These are phyloP conservation scores for Lucifuga dentata DNA, from an alignment of 2,113 vertebrate species.

Conservation along the genomic window DNA sequence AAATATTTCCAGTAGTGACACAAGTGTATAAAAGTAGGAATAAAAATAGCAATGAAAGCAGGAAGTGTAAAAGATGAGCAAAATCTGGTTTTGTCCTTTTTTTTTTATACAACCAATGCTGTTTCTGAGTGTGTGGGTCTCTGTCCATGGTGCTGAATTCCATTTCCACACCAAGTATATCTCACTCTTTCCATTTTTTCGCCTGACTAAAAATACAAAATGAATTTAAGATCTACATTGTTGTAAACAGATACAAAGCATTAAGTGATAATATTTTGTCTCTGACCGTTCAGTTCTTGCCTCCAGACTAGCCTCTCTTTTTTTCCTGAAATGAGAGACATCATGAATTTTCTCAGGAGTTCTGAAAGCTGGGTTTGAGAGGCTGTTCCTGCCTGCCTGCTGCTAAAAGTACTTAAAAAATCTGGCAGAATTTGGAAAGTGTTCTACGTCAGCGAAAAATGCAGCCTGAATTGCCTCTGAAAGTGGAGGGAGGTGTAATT, in stretches of 20 bases:
- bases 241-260: not conserved
- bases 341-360: not conserved
- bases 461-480: constrained; percentile 34
- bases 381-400: not conserved
- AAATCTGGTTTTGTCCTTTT: too few species aligned
- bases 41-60: too few species aligned
- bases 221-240: not conserved
- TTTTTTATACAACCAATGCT: too few species aligned
- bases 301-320: not conserved
- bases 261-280: constrained; percentile 1
- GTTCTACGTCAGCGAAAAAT: constrained; percentile 33
- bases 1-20: too few species aligned
- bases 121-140: not conserved
- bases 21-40: too few species aligned
- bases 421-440: constrained; percentile 39
- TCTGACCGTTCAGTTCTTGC: not conserved
- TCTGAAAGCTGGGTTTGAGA: constrained; percentile 10
- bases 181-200: not conserved
- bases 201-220: not conserved
- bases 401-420: constrained; percentile 31
- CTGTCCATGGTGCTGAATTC: constrained; percentile 76
- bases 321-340: not conserved
- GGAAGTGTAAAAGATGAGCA: too few species aligned
- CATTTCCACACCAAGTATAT: not conserved
- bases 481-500: constrained; percentile 12